A percentile compares a stretch with the other conserved stretches of the same genome.
phyloP scores from a whole-genome alignment of 2,888 invertebrate species.

The Alloplasta piceator region DNA sequence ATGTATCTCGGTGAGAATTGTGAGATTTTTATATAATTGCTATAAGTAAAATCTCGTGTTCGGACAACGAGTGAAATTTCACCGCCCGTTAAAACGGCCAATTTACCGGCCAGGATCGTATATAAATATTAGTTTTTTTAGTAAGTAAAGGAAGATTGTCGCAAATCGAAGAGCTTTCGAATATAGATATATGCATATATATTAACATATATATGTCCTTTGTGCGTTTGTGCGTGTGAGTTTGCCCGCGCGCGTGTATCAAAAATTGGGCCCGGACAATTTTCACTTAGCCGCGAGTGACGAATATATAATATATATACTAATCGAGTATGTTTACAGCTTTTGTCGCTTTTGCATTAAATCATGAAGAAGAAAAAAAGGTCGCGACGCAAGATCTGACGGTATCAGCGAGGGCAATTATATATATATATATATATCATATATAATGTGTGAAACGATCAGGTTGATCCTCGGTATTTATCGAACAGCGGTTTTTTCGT shows the following conservation, averaged over 20 bases:
- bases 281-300: slow-evolving; percentile 51
- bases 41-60: no score
- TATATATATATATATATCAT: slow-evolving; percentile 31
- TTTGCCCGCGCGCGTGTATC: no score
- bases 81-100: slow-evolving; percentile 23
- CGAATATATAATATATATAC: slow-evolving; percentile 17
- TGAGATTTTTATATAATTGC: no score
- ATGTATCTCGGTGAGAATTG: slow-evolving; percentile 31
- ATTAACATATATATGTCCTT: slow-evolving; percentile 22
- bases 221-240: no score
- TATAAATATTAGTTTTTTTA: slow-evolving; percentile 60
- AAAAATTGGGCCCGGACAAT: slow-evolving; percentile 57
- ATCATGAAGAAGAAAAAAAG: no score
- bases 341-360: slow-evolving; percentile 57
- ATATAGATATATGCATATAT: slow-evolving; percentile 40
- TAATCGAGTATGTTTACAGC: slow-evolving; percentile 27
- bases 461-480: slow-evolving; percentile 35
- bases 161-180: slow-evolving; percentile 55
- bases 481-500: slow-evolving; percentile 31
- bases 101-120: slow-evolving; percentile 45
- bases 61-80: slow-evolving; percentile 2
- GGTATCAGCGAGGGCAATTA: slow-evolving; percentile 28
- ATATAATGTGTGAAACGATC: neutral
- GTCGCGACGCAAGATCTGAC: slow-evolving; percentile 27
- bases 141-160: slow-evolving; percentile 50